These are phyloP conservation scores for Coracopsis vasa DNA, from an alignment of 2,113 vertebrate genomes.

Conservation along the genomic window DNA sequence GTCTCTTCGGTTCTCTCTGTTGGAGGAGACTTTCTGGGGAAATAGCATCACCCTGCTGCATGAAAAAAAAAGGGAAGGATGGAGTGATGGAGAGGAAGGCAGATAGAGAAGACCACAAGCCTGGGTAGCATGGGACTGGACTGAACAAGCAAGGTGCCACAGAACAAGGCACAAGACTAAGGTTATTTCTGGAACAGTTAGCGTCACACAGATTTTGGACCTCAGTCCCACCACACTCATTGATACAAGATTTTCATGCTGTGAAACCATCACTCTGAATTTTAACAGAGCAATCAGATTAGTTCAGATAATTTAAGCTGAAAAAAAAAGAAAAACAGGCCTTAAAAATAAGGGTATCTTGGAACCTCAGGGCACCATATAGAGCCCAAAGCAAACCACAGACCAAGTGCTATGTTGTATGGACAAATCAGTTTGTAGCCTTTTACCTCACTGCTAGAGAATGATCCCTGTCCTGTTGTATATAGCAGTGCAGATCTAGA, in stretches of 20 bases:
- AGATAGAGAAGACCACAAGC: not conserved
- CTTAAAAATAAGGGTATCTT: not conserved
- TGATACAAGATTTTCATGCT: not conserved
- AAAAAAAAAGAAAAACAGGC: not conserved
- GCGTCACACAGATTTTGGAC: not conserved
- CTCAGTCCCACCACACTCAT: not conserved
- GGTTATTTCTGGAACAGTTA: not conserved
- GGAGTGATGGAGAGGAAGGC: not conserved
- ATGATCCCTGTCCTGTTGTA: not conserved
- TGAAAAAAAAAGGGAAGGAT: accelerated
- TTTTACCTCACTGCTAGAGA: not conserved
- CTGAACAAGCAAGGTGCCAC: not conserved
- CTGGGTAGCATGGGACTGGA: not conserved
- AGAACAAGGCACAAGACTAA: not conserved
- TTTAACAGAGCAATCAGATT: not conserved
- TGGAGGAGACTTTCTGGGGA: not conserved
- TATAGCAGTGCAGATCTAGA: not conserved
- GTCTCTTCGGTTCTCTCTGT: not conserved
- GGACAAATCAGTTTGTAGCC: not conserved
- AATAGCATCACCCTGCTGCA: not conserved
- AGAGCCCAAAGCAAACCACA: not conserved
- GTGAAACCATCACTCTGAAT: not conserved
- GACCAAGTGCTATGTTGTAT: not conserved
- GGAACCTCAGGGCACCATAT: not conserved
- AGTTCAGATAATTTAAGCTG: not conserved